A percentile compares a stretch with the other conserved stretches of the same genome.
Conservation (phyloP, 2,888 invertebrate genomes). For the Drosophila colorata region DNA sequence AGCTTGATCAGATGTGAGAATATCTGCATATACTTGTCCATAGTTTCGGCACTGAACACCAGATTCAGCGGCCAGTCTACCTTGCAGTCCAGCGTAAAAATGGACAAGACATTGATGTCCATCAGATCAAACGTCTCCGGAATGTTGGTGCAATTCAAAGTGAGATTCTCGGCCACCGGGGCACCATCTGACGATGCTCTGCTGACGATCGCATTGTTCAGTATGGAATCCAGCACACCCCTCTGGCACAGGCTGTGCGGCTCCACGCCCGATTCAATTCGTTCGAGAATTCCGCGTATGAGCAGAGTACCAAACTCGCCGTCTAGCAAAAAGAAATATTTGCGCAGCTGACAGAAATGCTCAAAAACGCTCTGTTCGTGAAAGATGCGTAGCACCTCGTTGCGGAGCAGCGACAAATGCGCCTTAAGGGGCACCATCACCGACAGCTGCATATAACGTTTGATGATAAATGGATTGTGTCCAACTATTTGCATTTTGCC, state of each 20-base stretch:
- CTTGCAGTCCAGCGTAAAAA: slow-evolving; percentile 89
- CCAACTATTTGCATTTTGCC: neutral
- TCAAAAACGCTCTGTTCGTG: slow-evolving; percentile 88
- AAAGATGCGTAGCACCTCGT: slow-evolving; percentile 90
- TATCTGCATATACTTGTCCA: slow-evolving; percentile 90
- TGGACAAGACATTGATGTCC: slow-evolving; percentile 89
- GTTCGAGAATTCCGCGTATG: slow-evolving; percentile 89
- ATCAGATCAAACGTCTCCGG: slow-evolving; percentile 88
- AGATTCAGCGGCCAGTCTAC: slow-evolving; percentile 93
- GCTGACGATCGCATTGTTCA: slow-evolving; percentile 89
- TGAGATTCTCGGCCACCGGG: slow-evolving; percentile 86
- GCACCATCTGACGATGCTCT: slow-evolving; percentile 88
- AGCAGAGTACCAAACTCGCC: slow-evolving; percentile 92
- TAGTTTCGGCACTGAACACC: slow-evolving; percentile 89
- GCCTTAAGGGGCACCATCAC: slow-evolving; percentile 89
- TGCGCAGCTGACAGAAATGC: slow-evolving; percentile 90
- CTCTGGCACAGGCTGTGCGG: slow-evolving; percentile 90
- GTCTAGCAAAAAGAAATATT: slow-evolving; percentile 92
- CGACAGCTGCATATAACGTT: slow-evolving; percentile 88
- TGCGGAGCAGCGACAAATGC: slow-evolving; percentile 90
- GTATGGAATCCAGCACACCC: slow-evolving; percentile 89
- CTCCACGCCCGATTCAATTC: slow-evolving; percentile 88
- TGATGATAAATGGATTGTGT: slow-evolving; percentile 45
- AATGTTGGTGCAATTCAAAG: slow-evolving; percentile 86
- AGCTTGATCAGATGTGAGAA: slow-evolving; percentile 92